Percentiles rank a stretch among this genome's conserved stretches.
phyloP scores from a whole-genome alignment of 1,140 invertebrate species.

The Battus philenor region DNA sequence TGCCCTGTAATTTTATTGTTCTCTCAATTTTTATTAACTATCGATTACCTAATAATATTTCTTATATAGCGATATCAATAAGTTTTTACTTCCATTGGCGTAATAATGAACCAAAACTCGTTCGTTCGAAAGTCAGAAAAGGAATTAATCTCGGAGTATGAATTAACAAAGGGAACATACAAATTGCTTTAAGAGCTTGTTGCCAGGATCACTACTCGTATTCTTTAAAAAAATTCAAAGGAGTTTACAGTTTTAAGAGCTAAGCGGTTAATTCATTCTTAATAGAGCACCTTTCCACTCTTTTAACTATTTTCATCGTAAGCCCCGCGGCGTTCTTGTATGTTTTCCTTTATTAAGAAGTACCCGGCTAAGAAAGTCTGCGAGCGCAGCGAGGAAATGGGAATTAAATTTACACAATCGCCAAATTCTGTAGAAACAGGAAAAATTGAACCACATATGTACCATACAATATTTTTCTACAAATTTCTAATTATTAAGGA shows the following conservation, averaged over 20 bases:
- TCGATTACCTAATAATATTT: constrained; percentile 59
- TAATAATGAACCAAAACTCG: constrained; percentile 4
- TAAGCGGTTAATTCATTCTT: constrained; percentile 54
- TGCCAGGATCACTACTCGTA: constrained; percentile 29
- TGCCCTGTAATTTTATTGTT: constrained; percentile 74
- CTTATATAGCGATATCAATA: constrained; percentile 38
- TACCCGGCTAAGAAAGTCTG: constrained; percentile 7
- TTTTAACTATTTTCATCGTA: constrained; percentile 29
- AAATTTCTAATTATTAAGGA: too few species aligned
- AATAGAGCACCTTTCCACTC: constrained; percentile 33
- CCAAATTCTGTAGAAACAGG: too few species aligned
- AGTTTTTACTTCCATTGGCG: constrained; percentile 26
- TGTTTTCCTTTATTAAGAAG: constrained; percentile 34
- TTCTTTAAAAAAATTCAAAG: constrained; percentile 52
- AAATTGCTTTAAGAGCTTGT: constrained; percentile 19
- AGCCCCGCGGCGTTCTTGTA: constrained; percentile 25
- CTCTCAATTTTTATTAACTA: constrained; percentile 75
- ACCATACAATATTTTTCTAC: too few species aligned
- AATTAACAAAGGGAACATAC: constrained; percentile 14
- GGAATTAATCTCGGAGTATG: constrained; percentile 3
- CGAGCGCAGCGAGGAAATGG: constrained; percentile 9
- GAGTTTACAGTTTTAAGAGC: constrained; percentile 50
- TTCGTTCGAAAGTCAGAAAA: neutral
- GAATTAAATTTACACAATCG: constrained; percentile 20
- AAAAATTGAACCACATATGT: too few species aligned